Evolutionary conservation across 37 sponge, comb jelly and placozoan genomes (phyloP).

Genomic region (Haliclona indistincta): DNA sequence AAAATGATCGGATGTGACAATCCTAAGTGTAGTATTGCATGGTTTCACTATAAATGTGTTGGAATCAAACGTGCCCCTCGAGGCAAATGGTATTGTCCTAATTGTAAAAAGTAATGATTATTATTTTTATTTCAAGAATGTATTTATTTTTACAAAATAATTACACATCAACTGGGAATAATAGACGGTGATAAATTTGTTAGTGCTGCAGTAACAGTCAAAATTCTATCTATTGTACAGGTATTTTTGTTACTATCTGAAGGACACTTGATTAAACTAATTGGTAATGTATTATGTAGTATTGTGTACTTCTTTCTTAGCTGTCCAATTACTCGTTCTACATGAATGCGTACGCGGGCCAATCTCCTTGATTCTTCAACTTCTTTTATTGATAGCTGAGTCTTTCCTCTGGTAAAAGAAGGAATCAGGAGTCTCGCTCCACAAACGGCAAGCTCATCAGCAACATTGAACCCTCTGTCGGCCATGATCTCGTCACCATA

Average conservation of each 20-base stretch:
- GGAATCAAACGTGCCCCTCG: slow-evolving; percentile 10
- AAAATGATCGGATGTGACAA: slow-evolving; percentile 23
- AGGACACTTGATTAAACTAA: slow-evolving; percentile 29
- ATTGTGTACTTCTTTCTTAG: slow-evolving; percentile 47
- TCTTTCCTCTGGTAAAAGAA: slow-evolving; percentile 42
- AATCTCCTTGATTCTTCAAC: slow-evolving; percentile 29
- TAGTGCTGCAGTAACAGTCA: slow-evolving; percentile 24
- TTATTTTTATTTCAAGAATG: background rate
- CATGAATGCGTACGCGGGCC: slow-evolving; percentile 16
- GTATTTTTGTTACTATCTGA: slow-evolving; percentile 9
- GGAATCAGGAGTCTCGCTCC: slow-evolving; percentile 29
- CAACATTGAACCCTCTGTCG: slow-evolving; percentile 31
- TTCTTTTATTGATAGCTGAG: slow-evolving; percentile 29
- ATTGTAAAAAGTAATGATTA: background rate
- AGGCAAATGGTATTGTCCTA: background rate
- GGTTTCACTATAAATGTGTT: slow-evolving; percentile 27
- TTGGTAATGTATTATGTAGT: slow-evolving; percentile 29
- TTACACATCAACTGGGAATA: background rate
- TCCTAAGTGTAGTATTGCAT: background rate
- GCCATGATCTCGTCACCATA: slow-evolving; percentile 26
- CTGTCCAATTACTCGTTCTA: slow-evolving; percentile 37
- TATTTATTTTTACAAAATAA: background rate
- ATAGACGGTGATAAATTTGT: slow-evolving; percentile 15
- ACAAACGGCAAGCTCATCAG: slow-evolving; percentile 26
- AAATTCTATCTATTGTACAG: slow-evolving; percentile 26